Percentiles rank a stretch among this genome's conserved stretches.
These are phyloP conservation scores for Aproaerema taeniolella DNA, from an alignment of 2,888 invertebrate genomes.

Conservation along the genomic window DNA sequence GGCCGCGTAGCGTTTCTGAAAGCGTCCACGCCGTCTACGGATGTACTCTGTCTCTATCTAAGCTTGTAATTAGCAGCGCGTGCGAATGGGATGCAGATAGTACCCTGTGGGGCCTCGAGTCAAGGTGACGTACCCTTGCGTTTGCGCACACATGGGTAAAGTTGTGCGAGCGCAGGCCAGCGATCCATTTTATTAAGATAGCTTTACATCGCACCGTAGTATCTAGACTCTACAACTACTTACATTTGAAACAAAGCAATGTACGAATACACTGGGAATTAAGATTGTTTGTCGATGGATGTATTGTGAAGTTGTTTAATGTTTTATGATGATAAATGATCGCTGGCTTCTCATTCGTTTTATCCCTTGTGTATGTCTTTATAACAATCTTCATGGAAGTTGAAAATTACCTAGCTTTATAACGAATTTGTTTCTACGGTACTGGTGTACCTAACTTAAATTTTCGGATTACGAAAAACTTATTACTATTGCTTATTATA, in stretches of 20 bases:
- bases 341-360: no score
- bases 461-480: no score
- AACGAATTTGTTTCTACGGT: no score
- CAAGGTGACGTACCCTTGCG: conserved; percentile 66
- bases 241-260: not conserved
- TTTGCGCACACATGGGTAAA: conserved; percentile 31
- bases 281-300: no score
- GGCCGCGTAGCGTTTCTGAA: conserved; percentile 71
- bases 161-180: conserved; percentile 27
- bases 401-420: no score
- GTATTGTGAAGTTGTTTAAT: conserved; percentile 1
- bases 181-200: conserved; percentile 3
- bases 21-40: conserved; percentile 75
- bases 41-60: conserved; percentile 38
- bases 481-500: no score
- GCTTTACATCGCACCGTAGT: not conserved
- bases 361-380: no score
- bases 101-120: conserved; percentile 66
- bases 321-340: conserved; percentile 9
- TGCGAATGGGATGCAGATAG: conserved; percentile 40
- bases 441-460: no score
- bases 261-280: not conserved
- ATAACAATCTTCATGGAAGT: no score
- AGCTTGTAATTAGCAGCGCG: conserved; percentile 42
- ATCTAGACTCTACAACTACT: no score